Evolutionary conservation across 2,113 vertebrate genomes (phyloP), one percentile per base, ranked within the genome.

Genomic region (Nibea albiflora): DNA sequence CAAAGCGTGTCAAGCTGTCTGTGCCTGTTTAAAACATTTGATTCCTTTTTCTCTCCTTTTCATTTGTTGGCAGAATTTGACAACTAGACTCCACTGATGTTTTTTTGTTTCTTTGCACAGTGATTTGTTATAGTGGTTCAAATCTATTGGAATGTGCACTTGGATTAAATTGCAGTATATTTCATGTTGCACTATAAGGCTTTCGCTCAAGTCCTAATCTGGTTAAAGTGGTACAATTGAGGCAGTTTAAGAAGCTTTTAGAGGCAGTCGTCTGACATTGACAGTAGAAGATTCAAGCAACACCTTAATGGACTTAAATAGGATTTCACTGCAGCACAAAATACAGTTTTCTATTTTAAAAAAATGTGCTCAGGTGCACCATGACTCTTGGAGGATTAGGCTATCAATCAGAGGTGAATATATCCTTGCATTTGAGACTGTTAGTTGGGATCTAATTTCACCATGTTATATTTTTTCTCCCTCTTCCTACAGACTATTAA

Each of bases 401-500:
- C 26, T 72, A 19, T 79, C 52, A 79, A 17, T 81, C 44, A 85
- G 47, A 76, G 11, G 26, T 31, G 5, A 62, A 58, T 44, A 26
- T 50, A 26, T 70, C 4, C 12, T 49, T 60, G 12, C 16, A 20
- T 71, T 63, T 49, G 24, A 22, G 3, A 10, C 4, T 11, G 0
- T 58, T 62, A 76, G 15, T 56, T 64, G 22, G 52, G 24, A 54
- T 73, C 15, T 61, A 15, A 73, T 73, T 71, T 60, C 47, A 35
- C 15, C 28, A 17, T 44, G 5, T 62, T 67, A 5, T 39, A 39
- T 39, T 65, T 83, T 65, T 14, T 74, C 44, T 73, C 35, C 10
- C 7, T 80, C 63, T 52, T 84, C 56, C 72, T 92, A 39, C 90
- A 99, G 98, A 99, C 98, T 94, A 98, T 99, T 94, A 99, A 98